Percentiles rank a stretch among this genome's conserved stretches.
Evolutionary conservation across 1,140 invertebrate genomes (phyloP).

Genomic region (Oryctes rhinoceros): DNA sequence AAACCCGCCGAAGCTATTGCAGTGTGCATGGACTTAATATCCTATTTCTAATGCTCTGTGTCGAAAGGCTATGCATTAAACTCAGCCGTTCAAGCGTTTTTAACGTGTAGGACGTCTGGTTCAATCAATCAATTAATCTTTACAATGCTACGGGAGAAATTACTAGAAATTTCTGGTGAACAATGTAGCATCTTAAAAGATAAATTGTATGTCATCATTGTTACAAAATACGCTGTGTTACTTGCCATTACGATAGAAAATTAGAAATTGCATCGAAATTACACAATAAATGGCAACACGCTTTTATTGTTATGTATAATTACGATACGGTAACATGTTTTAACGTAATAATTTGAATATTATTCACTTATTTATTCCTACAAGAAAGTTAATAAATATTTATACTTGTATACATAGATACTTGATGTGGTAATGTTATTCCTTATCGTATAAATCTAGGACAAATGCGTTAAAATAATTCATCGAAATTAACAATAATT

Average conservation of each 20-base stretch:
- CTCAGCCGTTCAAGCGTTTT: background rate
- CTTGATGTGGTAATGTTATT: no score
- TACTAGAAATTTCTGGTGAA: background rate
- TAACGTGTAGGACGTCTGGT: slow-evolving; percentile 23
- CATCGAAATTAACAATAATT: no score
- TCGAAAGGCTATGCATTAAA: slow-evolving; percentile 29
- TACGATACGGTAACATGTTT: background rate
- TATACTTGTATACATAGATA: no score
- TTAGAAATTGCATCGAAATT: slow-evolving; percentile 15
- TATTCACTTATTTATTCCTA: no score
- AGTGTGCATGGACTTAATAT: slow-evolving; percentile 32
- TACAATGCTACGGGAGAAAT: background rate
- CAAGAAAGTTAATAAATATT: no score
- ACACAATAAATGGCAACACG: background rate
- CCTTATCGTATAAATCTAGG: no score
- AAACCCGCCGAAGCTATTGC: slow-evolving; percentile 11
- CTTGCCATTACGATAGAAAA: background rate
- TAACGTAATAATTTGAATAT: background rate
- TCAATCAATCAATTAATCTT: slow-evolving; percentile 31
- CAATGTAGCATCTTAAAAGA: background rate
- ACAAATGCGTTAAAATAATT: no score
- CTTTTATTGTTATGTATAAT: background rate
- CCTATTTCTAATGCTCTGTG: slow-evolving; percentile 33
- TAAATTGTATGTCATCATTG: background rate
- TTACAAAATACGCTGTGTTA: background rate